Evolutionary conservation across 2,113 vertebrate species (phyloP), one percentile per base, ranked within the genome.

Genomic region (Brachypteracias leptosomus): DNA sequence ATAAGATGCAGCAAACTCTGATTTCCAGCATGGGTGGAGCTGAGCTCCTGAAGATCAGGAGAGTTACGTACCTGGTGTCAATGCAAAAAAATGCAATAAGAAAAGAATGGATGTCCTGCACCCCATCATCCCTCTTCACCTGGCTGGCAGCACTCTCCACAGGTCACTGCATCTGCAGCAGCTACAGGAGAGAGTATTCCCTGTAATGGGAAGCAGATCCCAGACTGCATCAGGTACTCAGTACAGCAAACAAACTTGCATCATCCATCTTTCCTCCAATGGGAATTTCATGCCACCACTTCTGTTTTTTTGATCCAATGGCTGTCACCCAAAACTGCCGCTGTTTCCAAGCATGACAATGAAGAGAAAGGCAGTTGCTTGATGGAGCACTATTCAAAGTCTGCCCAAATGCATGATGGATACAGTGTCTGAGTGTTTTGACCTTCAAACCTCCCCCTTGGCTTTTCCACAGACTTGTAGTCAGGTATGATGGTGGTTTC

Each of bases 321-420:
- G 67, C 90, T 85, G 82, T 92, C 95, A 90, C 79, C 75, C 54
- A 63, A 83, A 90, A 62, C 66, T 91, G 68, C 47, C 92, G 82
- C 33, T 1, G 2, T 65, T 81, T 61, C 90, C 88, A 82, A 85
- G 81, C 96, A 76, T 3, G 0, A 28, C 52, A 13, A 2, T 42
- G 4, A 67, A 75, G 61, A 52, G 19, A 85, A 74, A 88, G 77
- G 68, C 82, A 78, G 21, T 28, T 89, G 76, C 80, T 92, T 66
- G 93, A 46, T 89, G 62, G 77, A 95, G 77, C 87, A 17, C 62
- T 89, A 40, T 68, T 93, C 77, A 61, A 87, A 91, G 52, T 67
- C 75, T 87, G 71, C 80, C 91, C 84, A 84, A 93, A 71, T 11
- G 54, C 85, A 40, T 65, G 83, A 94, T 78, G 83, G 59, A 95